Evolutionary conservation across 2,797 vertebrate genomes (phyloP).

Genomic region (Gobio occitaniae): DNA sequence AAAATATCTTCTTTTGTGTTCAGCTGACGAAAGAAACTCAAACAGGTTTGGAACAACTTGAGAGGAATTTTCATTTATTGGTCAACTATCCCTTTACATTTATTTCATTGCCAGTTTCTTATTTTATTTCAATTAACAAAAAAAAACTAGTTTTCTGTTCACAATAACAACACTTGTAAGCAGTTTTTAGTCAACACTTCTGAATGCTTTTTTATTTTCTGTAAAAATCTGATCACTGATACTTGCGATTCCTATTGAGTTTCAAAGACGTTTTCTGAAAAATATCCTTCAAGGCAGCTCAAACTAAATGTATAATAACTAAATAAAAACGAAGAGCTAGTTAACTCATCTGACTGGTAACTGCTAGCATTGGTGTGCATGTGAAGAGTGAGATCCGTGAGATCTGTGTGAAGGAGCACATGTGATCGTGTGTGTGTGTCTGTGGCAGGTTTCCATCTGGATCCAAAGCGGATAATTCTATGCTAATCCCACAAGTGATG

Average conservation of each 20-base stretch:
- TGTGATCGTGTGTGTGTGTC: conserved; percentile 21
- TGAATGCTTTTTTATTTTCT: no score
- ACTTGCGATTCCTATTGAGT: not conserved
- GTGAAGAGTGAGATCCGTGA: not conserved
- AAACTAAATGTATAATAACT: not conserved
- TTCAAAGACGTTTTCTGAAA: not conserved
- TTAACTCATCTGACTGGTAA: not conserved
- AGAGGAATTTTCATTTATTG: no score
- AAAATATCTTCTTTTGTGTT: no score
- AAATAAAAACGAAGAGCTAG: not conserved
- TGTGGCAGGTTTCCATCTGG: conserved; percentile 27
- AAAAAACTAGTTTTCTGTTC: no score
- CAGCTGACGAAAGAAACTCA: no score
- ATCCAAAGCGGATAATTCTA: conserved; percentile 72
- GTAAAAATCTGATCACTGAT: no score
- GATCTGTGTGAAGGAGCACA: conserved; percentile 5
- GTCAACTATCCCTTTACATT: no score
- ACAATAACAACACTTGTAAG: no score
- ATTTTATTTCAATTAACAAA: no score
- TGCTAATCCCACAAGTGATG: conserved; percentile 86
- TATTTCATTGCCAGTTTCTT: no score
- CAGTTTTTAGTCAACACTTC: no score
- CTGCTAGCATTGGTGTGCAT: not conserved
- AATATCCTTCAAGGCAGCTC: not conserved
- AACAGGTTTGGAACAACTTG: no score